phyloP scores from a whole-genome alignment of 2,113 vertebrate species.

The Sylvia atricapilla region DNA sequence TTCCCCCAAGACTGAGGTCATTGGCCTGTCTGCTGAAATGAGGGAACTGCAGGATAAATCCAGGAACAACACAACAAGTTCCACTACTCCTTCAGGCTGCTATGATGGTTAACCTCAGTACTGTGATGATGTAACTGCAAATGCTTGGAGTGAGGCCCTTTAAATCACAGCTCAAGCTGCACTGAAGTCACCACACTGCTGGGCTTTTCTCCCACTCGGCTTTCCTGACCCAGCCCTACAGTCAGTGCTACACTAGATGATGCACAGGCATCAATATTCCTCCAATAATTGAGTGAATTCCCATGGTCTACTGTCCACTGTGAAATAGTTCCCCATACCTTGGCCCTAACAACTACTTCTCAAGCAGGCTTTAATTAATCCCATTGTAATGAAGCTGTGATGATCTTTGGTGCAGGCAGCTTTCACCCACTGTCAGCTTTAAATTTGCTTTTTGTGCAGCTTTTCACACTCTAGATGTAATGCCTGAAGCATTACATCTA shows the following conservation, averaged over 20 bases:
- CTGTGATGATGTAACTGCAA: not conserved
- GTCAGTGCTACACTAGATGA: not conserved
- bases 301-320: not conserved
- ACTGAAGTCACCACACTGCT: not conserved
- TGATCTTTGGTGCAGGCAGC: not conserved
- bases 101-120: rapidly evolving
- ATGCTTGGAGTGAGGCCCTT: not conserved
- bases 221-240: not conserved
- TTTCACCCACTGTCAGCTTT: not conserved
- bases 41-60: not conserved
- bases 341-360: not conserved
- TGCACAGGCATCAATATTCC: not conserved
- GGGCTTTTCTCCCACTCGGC: not conserved
- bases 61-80: not conserved
- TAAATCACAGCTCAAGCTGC: not conserved
- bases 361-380: not conserved
- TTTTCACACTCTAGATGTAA: not conserved
- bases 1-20: not conserved
- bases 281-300: not conserved
- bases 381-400: not conserved
- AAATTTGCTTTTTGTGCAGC: not conserved
- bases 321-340: not conserved
- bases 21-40: not conserved
- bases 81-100: not conserved
- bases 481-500: not conserved